phyloP scores from a whole-genome alignment of 2,797 vertebrate genomes.

The Silurus aristotelis region DNA sequence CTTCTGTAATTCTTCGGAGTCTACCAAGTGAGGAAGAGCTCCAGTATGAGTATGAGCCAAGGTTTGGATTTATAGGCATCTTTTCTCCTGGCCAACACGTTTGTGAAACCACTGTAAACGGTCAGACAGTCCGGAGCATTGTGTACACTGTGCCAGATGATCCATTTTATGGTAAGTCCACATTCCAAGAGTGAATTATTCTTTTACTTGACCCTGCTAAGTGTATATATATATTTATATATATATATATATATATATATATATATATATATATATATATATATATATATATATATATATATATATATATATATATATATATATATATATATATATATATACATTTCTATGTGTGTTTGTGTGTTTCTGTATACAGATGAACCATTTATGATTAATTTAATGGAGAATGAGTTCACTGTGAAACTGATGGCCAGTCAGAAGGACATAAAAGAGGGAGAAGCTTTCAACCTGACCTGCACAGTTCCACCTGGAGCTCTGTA shows the following conservation, averaged over 20 bases:
- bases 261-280: no score
- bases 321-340: no score
- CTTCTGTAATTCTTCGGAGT: slow-evolving; percentile 77
- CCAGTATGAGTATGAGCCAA: slow-evolving; percentile 76
- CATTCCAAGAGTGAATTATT: background rate
- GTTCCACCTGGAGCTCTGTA: slow-evolving; percentile 78
- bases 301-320: no score
- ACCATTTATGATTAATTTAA: background rate
- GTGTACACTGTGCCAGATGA: slow-evolving; percentile 79
- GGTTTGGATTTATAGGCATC: slow-evolving; percentile 80
- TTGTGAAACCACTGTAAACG: slow-evolving; percentile 80
- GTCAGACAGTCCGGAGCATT: slow-evolving; percentile 68
- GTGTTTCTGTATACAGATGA: slow-evolving; percentile 7
- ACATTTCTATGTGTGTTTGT: no score
- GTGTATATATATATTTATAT: no score
- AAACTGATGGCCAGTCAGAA: slow-evolving; percentile 82
- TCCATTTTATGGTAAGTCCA: slow-evolving; percentile 69
- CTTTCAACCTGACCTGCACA: slow-evolving; percentile 83
- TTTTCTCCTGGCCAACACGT: slow-evolving; percentile 79
- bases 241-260: no score
- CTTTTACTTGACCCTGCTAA: background rate
- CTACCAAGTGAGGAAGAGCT: slow-evolving; percentile 68
- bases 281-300: no score
- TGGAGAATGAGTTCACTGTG: slow-evolving; percentile 73
- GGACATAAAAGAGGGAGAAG: slow-evolving; percentile 82